Evolutionary conservation across 2,888 invertebrate species (phyloP), one percentile per base, ranked within the genome.

Genomic region (Neoscelio sp.): DNA sequence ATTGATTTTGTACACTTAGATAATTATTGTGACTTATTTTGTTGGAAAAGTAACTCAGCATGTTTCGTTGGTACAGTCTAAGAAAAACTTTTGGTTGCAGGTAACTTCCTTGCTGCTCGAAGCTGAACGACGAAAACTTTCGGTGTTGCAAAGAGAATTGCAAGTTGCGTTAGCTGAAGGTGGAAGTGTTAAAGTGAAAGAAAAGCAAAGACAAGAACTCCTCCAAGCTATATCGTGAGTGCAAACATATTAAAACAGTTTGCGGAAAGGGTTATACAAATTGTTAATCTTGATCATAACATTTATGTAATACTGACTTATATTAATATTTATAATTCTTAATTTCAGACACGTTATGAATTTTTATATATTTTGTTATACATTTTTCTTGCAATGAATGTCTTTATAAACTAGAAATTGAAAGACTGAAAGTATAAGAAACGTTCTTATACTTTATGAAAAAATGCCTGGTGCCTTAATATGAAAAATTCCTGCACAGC

Each of bases 41-140:
- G 40, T 17, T 50, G 12, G 23, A 44, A 18, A 13, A 40, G 5
- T 12, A 13, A 23, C 2, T 4, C 6, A 23, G 3, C 6, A 23
- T 23, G 23, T 46, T 20, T n/a, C 7, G 4, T 8, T 46, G 23
- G n/a, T 23, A 17, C 23, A 35, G 12, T 38, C 54, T n/a, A 64
- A 13, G 40, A 46, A 67, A 52, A 46, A 82, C 80, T 52, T 64
- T 65, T 70, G 40, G 75, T 89, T 91, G 40, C 91, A 95, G 94
- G 94, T 95, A 75, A 94, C 94, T 28, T 94, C 93, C 82, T 91
- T 94, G 73, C 91, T 95, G 80, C 90, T 95, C 82, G 94, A 94
- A 89, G 94, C 94, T 3, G 94, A 94, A 89, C 91, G 94, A 74
- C 91, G 94, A 64, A 94, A 94, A 88, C 90, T 95, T 78, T 91